phyloP scores from a whole-genome alignment of 2,888 invertebrate species.

The Chromoteleia sp. region DNA sequence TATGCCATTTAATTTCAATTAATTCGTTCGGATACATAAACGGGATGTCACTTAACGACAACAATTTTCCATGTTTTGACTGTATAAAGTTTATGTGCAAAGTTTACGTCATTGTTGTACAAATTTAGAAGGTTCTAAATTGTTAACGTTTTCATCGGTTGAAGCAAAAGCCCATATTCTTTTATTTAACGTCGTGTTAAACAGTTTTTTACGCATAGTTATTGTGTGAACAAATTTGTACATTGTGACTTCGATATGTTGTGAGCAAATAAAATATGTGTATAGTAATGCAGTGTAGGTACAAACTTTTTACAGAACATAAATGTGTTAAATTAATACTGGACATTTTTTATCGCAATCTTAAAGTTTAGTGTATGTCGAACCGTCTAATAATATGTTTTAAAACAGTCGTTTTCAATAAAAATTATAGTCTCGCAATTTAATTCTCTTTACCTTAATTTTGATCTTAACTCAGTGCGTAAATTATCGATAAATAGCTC shows the following conservation, averaged over 20 bases:
- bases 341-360: constrained; percentile 12
- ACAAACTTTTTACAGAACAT: constrained; percentile 29
- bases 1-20: background rate
- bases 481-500: background rate
- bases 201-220: constrained; percentile 6
- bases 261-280: constrained; percentile 17
- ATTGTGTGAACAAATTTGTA: background rate
- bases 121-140: constrained; percentile 28
- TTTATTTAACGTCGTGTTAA: constrained; percentile 7
- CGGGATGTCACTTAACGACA: constrained; percentile 5
- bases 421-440: background rate
- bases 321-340: constrained; percentile 16
- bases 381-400: background rate
- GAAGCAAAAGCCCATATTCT: background rate
- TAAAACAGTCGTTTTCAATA: background rate
- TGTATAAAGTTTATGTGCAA: constrained; percentile 54
- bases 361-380: background rate
- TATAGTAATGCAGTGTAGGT: constrained; percentile 2
- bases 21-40: constrained; percentile 2
- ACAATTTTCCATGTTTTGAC: constrained; percentile 32
- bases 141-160: constrained; percentile 2
- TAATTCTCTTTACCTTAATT: background rate
- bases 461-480: too few relatives aligned
- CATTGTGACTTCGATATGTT: background rate
- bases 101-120: constrained; percentile 47